Percentiles rank a stretch among this genome's conserved stretches.
These are phyloP conservation scores for Blastobasis adustella DNA, from an alignment of 2,888 invertebrate species.

Conservation along the genomic window DNA sequence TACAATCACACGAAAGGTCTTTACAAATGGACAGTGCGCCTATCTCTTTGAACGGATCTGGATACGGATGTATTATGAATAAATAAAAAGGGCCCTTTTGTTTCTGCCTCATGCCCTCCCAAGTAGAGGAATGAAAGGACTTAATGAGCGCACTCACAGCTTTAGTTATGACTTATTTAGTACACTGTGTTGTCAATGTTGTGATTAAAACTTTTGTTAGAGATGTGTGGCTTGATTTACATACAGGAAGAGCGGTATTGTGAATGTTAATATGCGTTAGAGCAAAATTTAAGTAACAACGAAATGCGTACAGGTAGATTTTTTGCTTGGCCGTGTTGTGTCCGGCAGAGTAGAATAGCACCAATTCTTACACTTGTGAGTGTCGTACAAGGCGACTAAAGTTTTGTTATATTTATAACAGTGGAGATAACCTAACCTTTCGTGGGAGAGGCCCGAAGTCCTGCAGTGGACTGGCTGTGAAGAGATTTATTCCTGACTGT, in stretches of 20 bases:
- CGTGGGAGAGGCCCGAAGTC: too few relatives aligned
- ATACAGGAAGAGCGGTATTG: neutral
- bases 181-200: constrained; percentile 17
- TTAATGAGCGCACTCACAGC: constrained; percentile 31
- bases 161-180: constrained; percentile 26
- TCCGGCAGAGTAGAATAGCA: too few relatives aligned
- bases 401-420: too few relatives aligned
- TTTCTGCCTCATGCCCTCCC: constrained; percentile 29
- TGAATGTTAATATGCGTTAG: too few relatives aligned
- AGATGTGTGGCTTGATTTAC: neutral
- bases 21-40: constrained; percentile 18
- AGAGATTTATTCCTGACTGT: too few relatives aligned
- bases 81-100: constrained; percentile 33
- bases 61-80: constrained; percentile 35
- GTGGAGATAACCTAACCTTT: too few relatives aligned
- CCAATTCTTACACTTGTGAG: too few relatives aligned
- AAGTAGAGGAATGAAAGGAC: constrained; percentile 33
- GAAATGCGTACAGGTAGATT: too few relatives aligned
- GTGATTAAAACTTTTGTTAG: neutral
- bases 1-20: constrained; percentile 10
- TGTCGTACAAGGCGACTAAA: too few relatives aligned
- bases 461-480: too few relatives aligned
- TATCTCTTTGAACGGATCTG: constrained; percentile 20
- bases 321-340: too few relatives aligned
- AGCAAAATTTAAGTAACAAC: too few relatives aligned